Conservation (phyloP, 2,888 invertebrate species). For the Meghimatium bilineatum region DNA sequence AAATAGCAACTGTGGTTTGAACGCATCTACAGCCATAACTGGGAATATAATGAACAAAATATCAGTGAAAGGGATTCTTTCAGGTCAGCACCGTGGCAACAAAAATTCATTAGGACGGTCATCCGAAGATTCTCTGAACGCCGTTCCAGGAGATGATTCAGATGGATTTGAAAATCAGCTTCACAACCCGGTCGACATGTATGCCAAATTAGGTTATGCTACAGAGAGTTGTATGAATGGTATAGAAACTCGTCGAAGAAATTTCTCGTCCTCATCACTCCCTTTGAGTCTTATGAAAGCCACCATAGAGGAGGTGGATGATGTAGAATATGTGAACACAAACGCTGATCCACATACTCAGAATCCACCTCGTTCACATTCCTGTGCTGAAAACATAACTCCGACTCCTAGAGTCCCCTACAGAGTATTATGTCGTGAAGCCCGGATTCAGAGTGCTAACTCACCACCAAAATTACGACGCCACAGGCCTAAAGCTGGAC, state of each 20-base stretch:
- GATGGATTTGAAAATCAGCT: constrained; percentile 5
- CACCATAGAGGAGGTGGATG: constrained; percentile 36
- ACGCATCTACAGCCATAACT: too few relatives aligned
- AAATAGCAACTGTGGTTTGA: neutral
- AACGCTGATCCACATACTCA: neutral
- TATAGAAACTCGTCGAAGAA: constrained; percentile 20
- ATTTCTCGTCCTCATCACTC: constrained; percentile 46
- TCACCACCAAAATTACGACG: constrained; percentile 9
- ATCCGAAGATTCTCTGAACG: neutral
- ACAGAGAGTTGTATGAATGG: neutral
- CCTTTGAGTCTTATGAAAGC: constrained; percentile 42
- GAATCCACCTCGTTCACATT: constrained; percentile 24
- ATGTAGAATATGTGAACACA: constrained; percentile 1
- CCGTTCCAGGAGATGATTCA: constrained; percentile 2
- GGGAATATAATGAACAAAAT: neutral
- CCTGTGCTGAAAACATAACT: constrained; percentile 8
- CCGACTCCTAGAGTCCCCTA: neutral
- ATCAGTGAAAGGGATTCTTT: neutral
- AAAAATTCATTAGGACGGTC: neutral
- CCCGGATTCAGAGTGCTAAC: constrained; percentile 30
- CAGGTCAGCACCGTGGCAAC: neutral
- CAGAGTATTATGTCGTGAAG: constrained; percentile 34
- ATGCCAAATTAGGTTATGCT: neutral
- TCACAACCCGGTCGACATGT: neutral
- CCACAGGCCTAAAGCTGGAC: neutral